Percentiles rank a stretch among this genome's conserved stretches.
phyloP scores from a whole-genome alignment of 1,140 invertebrate genomes.

The Dolichoris vasculosae region DNA sequence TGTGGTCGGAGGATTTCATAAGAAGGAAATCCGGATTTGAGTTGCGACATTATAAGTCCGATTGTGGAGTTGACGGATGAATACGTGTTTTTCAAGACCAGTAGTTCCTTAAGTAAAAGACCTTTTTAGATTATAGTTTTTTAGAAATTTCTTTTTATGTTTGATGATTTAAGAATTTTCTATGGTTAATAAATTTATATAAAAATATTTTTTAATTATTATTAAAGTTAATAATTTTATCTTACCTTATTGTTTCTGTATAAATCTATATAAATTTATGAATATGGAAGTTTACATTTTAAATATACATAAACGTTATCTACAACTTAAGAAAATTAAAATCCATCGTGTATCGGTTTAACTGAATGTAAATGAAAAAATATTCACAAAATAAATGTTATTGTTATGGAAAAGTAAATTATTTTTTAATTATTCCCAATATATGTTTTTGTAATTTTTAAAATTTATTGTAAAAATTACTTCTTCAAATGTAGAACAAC shows the following conservation, averaged over 20 bases:
- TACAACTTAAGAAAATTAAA: too few relatives aligned
- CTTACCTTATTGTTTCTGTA: neutral
- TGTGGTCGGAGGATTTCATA: slow-evolving; percentile 23
- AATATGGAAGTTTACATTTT: too few relatives aligned
- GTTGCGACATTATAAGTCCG: slow-evolving; percentile 44
- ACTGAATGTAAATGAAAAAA: too few relatives aligned
- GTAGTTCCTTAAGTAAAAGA: slow-evolving; percentile 32
- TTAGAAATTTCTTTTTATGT: neutral
- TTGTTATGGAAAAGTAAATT: too few relatives aligned
- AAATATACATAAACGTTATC: too few relatives aligned
- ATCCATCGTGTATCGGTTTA: too few relatives aligned
- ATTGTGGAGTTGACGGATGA: slow-evolving; percentile 17
- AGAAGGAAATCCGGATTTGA: slow-evolving; percentile 44
- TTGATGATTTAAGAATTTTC: neutral
- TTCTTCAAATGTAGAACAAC: too few relatives aligned
- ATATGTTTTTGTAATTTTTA: too few relatives aligned
- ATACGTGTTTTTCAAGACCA: slow-evolving; percentile 25
- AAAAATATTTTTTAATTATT: slow-evolving; percentile 28
- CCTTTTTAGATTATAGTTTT: slow-evolving; percentile 36
- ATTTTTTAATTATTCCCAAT: too few relatives aligned
- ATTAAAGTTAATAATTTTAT: neutral
- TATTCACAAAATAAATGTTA: too few relatives aligned
- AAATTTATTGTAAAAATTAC: too few relatives aligned
- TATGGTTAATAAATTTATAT: slow-evolving; percentile 30
- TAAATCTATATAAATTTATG: too few relatives aligned